These are phyloP conservation scores for Caenorhabditis elegans DNA, from an alignment of 1,140 invertebrate species.

Conservation along the genomic window DNA sequence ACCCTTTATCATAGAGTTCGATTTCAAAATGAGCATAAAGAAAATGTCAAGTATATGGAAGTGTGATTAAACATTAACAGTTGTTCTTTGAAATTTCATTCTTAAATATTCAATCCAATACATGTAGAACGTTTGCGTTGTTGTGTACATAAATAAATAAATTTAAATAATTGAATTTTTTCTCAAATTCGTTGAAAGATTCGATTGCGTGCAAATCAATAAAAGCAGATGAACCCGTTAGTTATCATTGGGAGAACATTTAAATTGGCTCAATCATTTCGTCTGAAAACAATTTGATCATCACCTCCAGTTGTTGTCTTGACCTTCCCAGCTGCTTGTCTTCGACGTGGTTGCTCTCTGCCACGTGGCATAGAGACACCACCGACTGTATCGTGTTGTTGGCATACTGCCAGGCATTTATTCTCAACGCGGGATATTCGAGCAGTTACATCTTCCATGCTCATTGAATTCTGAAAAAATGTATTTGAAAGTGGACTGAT, in stretches of 20 bases:
- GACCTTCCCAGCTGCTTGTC: slow-evolving; percentile 18
- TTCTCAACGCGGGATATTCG: slow-evolving; percentile 21
- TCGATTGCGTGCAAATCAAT: no score
- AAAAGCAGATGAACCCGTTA: background rate
- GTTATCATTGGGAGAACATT: no score
- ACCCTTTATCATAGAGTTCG: slow-evolving; percentile 38
- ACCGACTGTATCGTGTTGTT: background rate
- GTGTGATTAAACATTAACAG: background rate
- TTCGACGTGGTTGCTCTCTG: slow-evolving; percentile 19
- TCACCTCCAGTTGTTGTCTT: background rate
- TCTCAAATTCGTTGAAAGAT: background rate
- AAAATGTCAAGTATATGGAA: slow-evolving; percentile 26
- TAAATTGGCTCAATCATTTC: background rate
- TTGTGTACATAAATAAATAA: slow-evolving; percentile 25
- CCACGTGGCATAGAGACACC: background rate
- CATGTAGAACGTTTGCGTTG: background rate
- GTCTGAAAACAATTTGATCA: slow-evolving; percentile 28
- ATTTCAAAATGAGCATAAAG: slow-evolving; percentile 33
- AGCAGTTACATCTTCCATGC: slow-evolving; percentile 29
- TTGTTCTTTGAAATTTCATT: background rate
- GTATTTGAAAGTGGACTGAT: background rate
- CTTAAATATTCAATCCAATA: background rate
- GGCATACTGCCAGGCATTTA: slow-evolving; percentile 28
- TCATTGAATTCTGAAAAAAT: background rate
- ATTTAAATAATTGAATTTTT: no score